Evolutionary conservation across 2,113 vertebrate species (phyloP), one percentile per base, ranked within the genome.

Genomic region (Proteles cristata): DNA sequence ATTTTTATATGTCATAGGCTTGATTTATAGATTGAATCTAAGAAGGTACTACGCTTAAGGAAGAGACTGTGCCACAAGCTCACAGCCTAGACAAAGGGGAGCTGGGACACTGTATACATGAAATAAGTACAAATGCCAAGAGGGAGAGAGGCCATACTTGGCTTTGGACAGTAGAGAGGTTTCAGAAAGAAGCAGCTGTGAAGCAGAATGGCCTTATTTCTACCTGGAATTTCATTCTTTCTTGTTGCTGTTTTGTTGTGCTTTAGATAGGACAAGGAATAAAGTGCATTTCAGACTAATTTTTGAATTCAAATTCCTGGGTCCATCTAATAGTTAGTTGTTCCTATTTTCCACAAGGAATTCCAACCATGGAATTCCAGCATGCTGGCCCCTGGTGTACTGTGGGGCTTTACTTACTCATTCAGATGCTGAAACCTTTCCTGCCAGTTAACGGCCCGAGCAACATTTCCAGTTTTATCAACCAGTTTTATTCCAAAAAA

Each of bases 361-460:
- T 17, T 55, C 26, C 21, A 48, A 6, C 28, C 83, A 35, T 6
- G 31, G 21, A 39, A n/a, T n/a, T n/a, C n/a, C n/a, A 61, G 17
- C 15, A 4, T 3, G 61, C 61, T 25, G 43, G 33, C 11, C 43
- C 55, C 9, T 2, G 31, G 55, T 26, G 39, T n/a, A 39, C 11
- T 7, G 26, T 0, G 17, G 23, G 81, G 39, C 58, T 94, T 94
- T 92, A 98, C 99, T 99, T 98, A 99, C 99, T 99, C 99, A 98
- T 99, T 99, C 96, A 99, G 99, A 99, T 99, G 99, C 33, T 99
- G 99, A 98, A 99, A 99, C 97, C 99, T 99, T 90, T 99, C 99
- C 96, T 99, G 99, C 99, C 99, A 99, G 98, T 99, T 99, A 94
- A 98, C 35, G 94, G 99, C 99, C 84, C 99, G 99, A 74, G 99